Evolutionary conservation across 2,797 vertebrate genomes (phyloP), one percentile per base, ranked within the genome.

Genomic region (Momotus momota): DNA sequence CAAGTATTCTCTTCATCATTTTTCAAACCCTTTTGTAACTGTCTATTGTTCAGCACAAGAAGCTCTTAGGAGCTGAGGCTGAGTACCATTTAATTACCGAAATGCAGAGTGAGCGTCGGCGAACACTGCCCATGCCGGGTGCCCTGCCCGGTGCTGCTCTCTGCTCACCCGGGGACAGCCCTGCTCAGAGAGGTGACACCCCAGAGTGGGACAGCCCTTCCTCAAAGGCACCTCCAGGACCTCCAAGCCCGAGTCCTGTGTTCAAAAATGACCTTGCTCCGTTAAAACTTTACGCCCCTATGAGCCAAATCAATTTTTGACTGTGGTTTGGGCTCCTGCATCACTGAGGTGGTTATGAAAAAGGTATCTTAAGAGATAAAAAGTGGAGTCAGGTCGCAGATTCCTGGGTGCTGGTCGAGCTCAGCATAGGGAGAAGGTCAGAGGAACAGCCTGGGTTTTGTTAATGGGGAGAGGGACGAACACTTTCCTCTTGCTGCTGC

Each of bases 1-100:
- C 40, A 46, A 95, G 92, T 78, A 92, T 81, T 93, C 88, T 54
- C 88, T 91, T 93, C 90, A 86, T 94, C 82, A 61, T 86, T 93
- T 90, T 75, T 86, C 80, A 93, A 77, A 88, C 40, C 90, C 92
- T 93, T 88, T 77, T 72, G 65, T 88, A 67, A 54, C 81, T 69
- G 66, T 26, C 86, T 84, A 79, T 94, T 95, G 88, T 94, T 90
- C 62, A 61, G 77, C 78, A 79, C 40, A 66, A 94, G 96, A 61
- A 94, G 90, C 80, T 86, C 92, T 90, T 22, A 66, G 75, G 77
- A 94, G 73, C 80, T 29, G 46, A 46, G 66, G n/a, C 52, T 67
- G 91, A 54, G 55, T 55, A 93, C 81, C 84, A 31, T 73, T 91
- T 81, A 82, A 81, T 87, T 67, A 38, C 55, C 17, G 26, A 78